Evolutionary conservation across 2,888 invertebrate genomes (phyloP), one percentile per base, ranked within the genome.

Genomic region (Mesochorus sp.): DNA sequence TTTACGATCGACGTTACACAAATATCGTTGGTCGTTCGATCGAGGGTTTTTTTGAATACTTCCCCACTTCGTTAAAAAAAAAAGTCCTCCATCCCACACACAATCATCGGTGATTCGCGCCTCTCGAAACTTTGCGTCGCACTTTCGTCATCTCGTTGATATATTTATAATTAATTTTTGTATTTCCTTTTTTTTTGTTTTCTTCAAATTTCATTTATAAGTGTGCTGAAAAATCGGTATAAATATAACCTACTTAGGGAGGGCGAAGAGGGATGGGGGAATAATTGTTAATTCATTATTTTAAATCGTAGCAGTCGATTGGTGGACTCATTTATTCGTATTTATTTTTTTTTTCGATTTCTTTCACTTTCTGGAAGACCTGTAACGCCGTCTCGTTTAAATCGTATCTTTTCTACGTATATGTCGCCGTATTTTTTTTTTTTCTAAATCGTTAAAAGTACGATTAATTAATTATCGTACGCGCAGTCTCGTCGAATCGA

Each of bases 141-240:
- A 37, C 47, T 72, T 74, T 59, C 51, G 17, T 74, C 59, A 37
- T 78, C 79, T 79, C 67, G 66, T 80, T 68, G 73, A 80, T 82
- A 79, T 62, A 49, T 67, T 59, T 44, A n/a, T n/a, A n/a, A n/a
- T n/a, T 28, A 51, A 17, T 44, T 67, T n/a, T 72, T 66, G 47
- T 39, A 39, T 12, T 62, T 44, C 3, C 4, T 74, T 76, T 79
- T 62, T 77, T 47, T 55, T 24, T 24, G 17, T 44, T 59, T 42
- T 57, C 34, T 55, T 51, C 37, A 12, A 51, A 57, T 34, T 31
- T 79, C 62, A 75, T 73, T 77, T 76, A 64, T 74, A 74, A 76
- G 79, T 86, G 87, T 83, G 88, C 87, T 88, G 87, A 87, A 88
- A 88, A 88, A 88, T 86, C 80, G 86, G 88, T 88, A 88, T 86